Evolutionary conservation across 2,113 vertebrate genomes (phyloP).

Genomic region (Oophaga pumilio): DNA sequence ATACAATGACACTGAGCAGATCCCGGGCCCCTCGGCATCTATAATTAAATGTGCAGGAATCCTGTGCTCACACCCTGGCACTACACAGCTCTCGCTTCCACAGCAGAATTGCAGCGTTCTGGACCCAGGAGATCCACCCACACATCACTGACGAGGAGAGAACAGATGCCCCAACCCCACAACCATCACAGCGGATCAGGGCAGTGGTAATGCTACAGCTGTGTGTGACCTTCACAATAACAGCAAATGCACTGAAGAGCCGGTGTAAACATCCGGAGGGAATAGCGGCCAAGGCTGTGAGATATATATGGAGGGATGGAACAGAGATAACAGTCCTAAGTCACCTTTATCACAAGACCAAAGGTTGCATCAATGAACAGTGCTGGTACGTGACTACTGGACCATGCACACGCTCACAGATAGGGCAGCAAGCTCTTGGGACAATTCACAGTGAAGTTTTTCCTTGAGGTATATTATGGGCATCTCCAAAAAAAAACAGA

Average conservation of each 20-base stretch:
- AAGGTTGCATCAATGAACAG: not conserved
- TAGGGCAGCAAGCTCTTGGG: not conserved
- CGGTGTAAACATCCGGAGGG: not conserved
- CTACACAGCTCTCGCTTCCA: not conserved
- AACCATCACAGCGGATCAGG: not conserved
- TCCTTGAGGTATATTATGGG: not conserved
- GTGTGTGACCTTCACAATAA: constrained; percentile 35
- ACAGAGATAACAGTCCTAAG: not conserved
- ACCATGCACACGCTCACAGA: not conserved
- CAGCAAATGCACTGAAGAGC: not conserved
- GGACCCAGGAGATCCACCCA: constrained; percentile 44
- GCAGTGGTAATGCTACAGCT: not conserved
- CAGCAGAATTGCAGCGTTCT: constrained; percentile 30
- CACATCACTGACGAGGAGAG: not conserved
- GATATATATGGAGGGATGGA: not conserved
- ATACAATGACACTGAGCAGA: not conserved
- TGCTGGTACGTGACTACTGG: not conserved
- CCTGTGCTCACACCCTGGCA: not conserved
- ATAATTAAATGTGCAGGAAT: not conserved
- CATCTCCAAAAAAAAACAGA: not conserved
- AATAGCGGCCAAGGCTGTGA: not conserved
- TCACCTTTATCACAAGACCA: constrained; percentile 3
- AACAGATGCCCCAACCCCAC: constrained; percentile 30
- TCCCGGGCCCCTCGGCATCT: not conserved
- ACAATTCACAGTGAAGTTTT: not conserved